Percentiles rank a stretch among this genome's conserved stretches.
phyloP scores from a whole-genome alignment of 2,113 vertebrate species.

The Brachyhypopomus gauderio region DNA sequence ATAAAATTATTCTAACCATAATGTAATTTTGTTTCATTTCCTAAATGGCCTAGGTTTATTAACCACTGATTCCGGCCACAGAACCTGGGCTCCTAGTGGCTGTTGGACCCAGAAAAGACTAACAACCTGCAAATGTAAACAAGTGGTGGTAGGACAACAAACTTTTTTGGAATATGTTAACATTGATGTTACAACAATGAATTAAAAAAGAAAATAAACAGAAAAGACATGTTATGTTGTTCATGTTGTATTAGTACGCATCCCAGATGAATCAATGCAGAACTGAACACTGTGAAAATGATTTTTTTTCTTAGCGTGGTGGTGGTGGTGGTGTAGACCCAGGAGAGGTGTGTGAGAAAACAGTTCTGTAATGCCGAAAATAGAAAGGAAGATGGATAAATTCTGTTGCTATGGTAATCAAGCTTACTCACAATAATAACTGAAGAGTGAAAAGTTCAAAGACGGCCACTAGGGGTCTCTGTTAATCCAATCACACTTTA shows the following conservation, averaged over 20 bases:
- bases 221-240: background rate
- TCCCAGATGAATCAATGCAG: background rate
- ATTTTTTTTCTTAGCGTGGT: background rate
- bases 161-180: background rate
- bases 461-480: conserved; percentile 62
- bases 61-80: background rate
- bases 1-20: background rate
- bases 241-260: conserved; percentile 2
- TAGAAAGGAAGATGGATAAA: conserved; percentile 37
- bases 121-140: background rate
- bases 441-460: conserved; percentile 12
- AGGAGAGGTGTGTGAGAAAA: background rate
- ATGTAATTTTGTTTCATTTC: background rate
- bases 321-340: too few species aligned
- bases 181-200: background rate
- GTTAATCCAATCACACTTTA: conserved; percentile 42
- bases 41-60: background rate
- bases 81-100: background rate
- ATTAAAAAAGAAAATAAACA: background rate
- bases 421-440: conserved; percentile 15
- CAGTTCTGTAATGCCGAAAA: conserved; percentile 24
- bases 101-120: background rate
- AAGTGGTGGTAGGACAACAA: background rate
- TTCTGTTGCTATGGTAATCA: conserved; percentile 57
- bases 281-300: background rate